Evolutionary conservation across 2,888 invertebrate species (phyloP).

Genomic region (Trichacis sp.): DNA sequence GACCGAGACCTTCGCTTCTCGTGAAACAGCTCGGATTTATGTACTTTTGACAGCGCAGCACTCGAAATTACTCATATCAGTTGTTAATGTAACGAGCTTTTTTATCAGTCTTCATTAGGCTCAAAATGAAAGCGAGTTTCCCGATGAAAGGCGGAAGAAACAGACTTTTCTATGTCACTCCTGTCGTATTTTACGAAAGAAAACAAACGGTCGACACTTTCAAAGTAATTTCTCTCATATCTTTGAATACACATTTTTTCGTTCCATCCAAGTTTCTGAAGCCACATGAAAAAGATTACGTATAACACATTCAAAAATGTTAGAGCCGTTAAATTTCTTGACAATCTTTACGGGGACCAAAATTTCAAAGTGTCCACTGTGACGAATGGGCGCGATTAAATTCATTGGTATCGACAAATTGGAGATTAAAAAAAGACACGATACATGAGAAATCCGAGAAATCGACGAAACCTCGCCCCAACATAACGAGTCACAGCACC

Average conservation of each 20-base stretch:
- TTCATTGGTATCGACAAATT: too few species aligned
- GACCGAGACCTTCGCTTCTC: slow-evolving; percentile 48
- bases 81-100: not conserved
- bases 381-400: too few species aligned
- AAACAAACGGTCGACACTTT: too few species aligned
- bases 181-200: too few species aligned
- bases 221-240: too few species aligned
- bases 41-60: not conserved
- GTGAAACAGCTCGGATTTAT: slow-evolving; percentile 27
- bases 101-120: not conserved
- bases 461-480: not conserved
- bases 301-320: too few species aligned
- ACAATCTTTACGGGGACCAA: too few species aligned
- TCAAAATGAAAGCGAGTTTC: not conserved
- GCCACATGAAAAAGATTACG: too few species aligned
- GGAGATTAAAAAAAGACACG: too few species aligned
- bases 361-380: not conserved
- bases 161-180: not conserved
- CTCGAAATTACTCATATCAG: not conserved
- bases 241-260: too few species aligned
- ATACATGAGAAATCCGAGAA: not conserved
- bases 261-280: too few species aligned
- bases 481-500: not conserved
- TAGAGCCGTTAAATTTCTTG: too few species aligned
- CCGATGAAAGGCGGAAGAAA: not conserved